Evolutionary conservation across 2,888 invertebrate species (phyloP).

Genomic region (Embidobia sp.): DNA sequence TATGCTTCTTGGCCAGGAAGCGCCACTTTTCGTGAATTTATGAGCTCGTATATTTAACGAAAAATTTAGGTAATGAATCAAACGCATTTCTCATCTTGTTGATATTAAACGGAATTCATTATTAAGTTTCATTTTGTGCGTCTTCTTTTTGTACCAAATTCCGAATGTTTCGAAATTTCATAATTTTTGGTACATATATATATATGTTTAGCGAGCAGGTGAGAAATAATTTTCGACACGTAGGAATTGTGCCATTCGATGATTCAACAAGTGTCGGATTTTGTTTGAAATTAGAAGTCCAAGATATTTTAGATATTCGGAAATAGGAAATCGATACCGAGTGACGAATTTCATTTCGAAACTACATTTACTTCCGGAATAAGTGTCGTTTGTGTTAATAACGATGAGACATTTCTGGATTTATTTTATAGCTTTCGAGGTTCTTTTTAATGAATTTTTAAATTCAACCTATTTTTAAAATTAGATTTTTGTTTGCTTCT

Average conservation of each 20-base stretch:
- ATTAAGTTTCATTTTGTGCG: not conserved
- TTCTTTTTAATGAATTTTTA: slow-evolving; percentile 6
- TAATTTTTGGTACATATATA: no score
- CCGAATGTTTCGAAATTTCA: slow-evolving; percentile 4
- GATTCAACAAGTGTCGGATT: no score
- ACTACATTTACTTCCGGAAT: slow-evolving; percentile 36
- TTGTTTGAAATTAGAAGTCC: slow-evolving; percentile 2
- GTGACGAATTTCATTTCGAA: slow-evolving; percentile 8
- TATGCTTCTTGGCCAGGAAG: slow-evolving; percentile 24
- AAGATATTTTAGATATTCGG: not conserved
- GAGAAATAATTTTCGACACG: no score
- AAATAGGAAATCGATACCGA: not conserved
- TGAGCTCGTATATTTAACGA: slow-evolving; percentile 53
- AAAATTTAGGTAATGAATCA: slow-evolving; percentile 45
- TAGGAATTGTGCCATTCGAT: no score
- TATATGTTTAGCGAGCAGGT: no score
- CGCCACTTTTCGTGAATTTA: slow-evolving; percentile 45
- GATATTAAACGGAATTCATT: slow-evolving; percentile 48
- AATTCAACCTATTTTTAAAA: slow-evolving; percentile 36
- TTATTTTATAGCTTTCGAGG: no score
- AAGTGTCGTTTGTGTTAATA: slow-evolving; percentile 23
- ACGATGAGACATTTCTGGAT: slow-evolving; percentile 49
- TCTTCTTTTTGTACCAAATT: not conserved
- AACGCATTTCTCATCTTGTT: slow-evolving; percentile 53
- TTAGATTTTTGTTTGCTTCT: slow-evolving; percentile 39